These are phyloP conservation scores for Micromesistius poutassou DNA, from an alignment of 2,797 vertebrate species.

Conservation along the genomic window DNA sequence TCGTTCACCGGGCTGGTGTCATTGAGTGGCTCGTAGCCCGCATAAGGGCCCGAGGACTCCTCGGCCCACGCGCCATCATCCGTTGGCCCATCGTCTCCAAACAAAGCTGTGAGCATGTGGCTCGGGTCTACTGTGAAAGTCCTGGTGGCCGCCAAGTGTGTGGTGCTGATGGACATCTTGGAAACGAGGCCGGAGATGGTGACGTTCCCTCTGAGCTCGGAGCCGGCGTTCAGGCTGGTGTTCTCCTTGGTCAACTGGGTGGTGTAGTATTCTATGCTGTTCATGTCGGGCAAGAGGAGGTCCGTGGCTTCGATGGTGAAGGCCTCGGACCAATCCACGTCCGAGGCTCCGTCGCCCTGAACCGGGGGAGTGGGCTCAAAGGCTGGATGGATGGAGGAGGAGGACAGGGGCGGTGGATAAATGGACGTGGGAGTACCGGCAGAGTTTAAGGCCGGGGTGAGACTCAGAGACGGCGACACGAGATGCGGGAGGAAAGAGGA, in stretches of 20 bases:
- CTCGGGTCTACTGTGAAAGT: slow-evolving; percentile 35
- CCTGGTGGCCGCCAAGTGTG: slow-evolving; percentile 47
- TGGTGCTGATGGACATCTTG: slow-evolving; percentile 39
- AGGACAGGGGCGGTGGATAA: neutral
- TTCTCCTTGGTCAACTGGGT: slow-evolving; percentile 58
- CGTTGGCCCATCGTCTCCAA: slow-evolving; percentile 32
- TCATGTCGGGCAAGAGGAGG: slow-evolving; percentile 66
- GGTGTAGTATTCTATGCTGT: slow-evolving; percentile 72
- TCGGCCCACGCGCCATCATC: slow-evolving; percentile 49
- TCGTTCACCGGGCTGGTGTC: slow-evolving; percentile 41
- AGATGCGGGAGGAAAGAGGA: slow-evolving; percentile 67
- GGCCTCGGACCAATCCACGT: slow-evolving; percentile 59
- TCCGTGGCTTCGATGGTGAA: slow-evolving; percentile 58
- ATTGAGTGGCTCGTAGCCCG: slow-evolving; percentile 61
- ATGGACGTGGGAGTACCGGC: slow-evolving; percentile 25
- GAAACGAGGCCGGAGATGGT: slow-evolving; percentile 37
- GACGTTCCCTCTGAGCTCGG: slow-evolving; percentile 62
- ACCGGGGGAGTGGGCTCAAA: slow-evolving; percentile 37
- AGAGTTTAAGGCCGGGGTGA: slow-evolving; percentile 41
- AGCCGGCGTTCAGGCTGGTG: slow-evolving; percentile 32
- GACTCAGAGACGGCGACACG: slow-evolving; percentile 38
- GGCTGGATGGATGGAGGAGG: slow-evolving; percentile 33
- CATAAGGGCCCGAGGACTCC: slow-evolving; percentile 59
- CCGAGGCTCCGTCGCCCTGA: slow-evolving; percentile 34
- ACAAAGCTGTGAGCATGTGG: slow-evolving; percentile 37